Percentiles rank a stretch among this genome's conserved stretches.
phyloP scores from a whole-genome alignment of 2,113 vertebrate species.

The Potamarius usumacintae region DNA sequence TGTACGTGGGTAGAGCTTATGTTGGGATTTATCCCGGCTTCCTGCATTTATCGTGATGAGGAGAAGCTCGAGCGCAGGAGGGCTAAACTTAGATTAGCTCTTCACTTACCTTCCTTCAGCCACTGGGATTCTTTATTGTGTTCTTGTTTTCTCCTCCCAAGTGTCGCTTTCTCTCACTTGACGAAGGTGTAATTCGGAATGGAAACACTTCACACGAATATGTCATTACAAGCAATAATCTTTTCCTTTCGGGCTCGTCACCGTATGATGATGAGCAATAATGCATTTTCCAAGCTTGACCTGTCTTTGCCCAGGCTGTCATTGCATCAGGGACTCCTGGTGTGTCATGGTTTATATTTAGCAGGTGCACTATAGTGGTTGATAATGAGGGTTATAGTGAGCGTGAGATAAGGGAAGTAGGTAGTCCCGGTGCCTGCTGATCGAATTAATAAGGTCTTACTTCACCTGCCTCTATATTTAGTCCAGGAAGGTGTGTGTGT shows the following conservation, averaged over 20 bases:
- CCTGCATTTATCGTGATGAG: slow-evolving; percentile 67
- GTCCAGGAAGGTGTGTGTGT: slow-evolving; percentile 46
- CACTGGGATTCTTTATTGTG: slow-evolving; percentile 27
- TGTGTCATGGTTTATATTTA: slow-evolving; percentile 47
- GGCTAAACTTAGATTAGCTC: slow-evolving; percentile 69
- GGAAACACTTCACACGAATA: background rate
- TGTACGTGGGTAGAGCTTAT: slow-evolving; percentile 65
- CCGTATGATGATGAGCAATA: background rate
- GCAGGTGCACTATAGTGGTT: slow-evolving; percentile 26
- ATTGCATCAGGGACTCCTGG: slow-evolving; percentile 30
- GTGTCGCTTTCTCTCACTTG: background rate
- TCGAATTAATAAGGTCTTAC: slow-evolving; percentile 53
- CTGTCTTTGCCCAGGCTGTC: background rate
- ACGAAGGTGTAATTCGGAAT: background rate
- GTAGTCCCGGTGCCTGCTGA: slow-evolving; percentile 45
- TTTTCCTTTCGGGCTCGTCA: background rate
- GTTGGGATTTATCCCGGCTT: slow-evolving; percentile 67
- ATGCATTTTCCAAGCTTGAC: background rate
- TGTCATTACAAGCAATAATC: background rate
- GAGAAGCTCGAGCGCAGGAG: slow-evolving; percentile 51
- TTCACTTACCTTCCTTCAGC: slow-evolving; percentile 59
- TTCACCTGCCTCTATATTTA: slow-evolving; percentile 65
- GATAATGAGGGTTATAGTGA: slow-evolving; percentile 37
- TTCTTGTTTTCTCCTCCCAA: slow-evolving; percentile 17
- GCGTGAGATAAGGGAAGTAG: slow-evolving; percentile 26